Evolutionary conservation across 2,888 invertebrate genomes (phyloP).

Genomic region (Aphrophora alni): DNA sequence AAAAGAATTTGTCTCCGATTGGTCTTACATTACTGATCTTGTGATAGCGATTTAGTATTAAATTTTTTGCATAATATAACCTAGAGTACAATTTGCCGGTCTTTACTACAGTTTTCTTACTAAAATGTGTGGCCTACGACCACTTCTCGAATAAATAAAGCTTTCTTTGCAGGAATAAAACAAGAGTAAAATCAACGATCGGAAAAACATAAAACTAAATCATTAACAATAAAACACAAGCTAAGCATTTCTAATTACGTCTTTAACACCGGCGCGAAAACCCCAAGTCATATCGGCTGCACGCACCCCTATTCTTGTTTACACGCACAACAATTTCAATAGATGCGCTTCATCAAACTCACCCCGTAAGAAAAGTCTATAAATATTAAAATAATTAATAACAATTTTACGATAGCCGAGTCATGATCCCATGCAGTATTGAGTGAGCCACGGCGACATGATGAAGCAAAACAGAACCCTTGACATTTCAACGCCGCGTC

Average conservation of each 20-base stretch:
- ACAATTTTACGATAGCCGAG: neutral
- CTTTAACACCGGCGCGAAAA: neutral
- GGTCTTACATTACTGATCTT: no score
- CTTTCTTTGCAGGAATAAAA: no score
- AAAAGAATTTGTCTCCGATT: no score
- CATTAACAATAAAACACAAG: neutral
- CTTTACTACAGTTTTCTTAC: no score
- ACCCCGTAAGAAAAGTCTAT: neutral
- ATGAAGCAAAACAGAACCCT: neutral
- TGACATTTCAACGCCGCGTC: neutral
- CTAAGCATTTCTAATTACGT: neutral
- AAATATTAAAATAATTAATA: slow-evolving; percentile 9
- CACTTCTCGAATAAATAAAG: no score
- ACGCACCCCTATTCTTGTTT: neutral
- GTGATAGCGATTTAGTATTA: no score
- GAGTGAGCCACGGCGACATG: neutral
- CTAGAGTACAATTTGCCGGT: no score
- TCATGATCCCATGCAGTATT: neutral
- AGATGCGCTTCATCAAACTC: neutral
- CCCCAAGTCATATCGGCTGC: neutral
- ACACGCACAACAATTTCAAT: neutral
- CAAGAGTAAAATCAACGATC: no score
- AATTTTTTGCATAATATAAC: no score
- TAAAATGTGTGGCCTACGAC: no score
- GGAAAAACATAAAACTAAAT: neutral